These are phyloP conservation scores for Nasalis larvatus DNA, from an alignment of 2,113 vertebrate genomes.

Conservation along the genomic window DNA sequence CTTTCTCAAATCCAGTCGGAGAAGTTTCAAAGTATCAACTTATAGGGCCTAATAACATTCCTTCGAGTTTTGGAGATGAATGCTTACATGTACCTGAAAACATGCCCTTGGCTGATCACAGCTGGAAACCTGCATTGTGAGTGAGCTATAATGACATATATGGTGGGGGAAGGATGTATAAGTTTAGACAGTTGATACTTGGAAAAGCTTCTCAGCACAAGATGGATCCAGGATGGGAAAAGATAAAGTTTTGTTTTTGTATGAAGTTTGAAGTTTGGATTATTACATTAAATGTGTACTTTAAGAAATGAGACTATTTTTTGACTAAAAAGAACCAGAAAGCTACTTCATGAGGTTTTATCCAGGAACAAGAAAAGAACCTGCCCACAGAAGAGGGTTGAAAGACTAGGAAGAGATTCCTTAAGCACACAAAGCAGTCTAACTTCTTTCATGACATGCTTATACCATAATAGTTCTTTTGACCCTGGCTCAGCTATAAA, in stretches of 20 bases:
- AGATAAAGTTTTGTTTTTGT: not conserved
- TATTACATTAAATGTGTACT: not conserved
- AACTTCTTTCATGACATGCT: not conserved
- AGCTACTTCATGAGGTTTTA: not conserved
- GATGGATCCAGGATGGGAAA: not conserved
- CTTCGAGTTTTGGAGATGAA: not conserved
- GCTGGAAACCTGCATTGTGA: not conserved
- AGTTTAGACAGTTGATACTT: not conserved
- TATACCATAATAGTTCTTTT: not conserved
- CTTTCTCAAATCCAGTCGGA: not conserved
- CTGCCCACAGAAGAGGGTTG: not conserved
- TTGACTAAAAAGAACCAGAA: not conserved
- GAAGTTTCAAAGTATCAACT: not conserved
- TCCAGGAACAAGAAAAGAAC: not conserved
- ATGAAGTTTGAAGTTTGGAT: not conserved
- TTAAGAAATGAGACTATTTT: not conserved
- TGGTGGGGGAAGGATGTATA: not conserved
- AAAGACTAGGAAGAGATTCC: not conserved
- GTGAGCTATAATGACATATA: not conserved
- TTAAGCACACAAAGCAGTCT: not conserved
- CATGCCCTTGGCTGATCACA: not conserved
- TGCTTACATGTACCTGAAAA: not conserved
- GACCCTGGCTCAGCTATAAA: not conserved
- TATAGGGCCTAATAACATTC: not conserved
- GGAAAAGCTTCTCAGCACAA: not conserved